Percentiles rank a stretch among this genome's conserved stretches.
Evolutionary conservation across 2,888 invertebrate species (phyloP).

Genomic region (Cephus sareptanus): DNA sequence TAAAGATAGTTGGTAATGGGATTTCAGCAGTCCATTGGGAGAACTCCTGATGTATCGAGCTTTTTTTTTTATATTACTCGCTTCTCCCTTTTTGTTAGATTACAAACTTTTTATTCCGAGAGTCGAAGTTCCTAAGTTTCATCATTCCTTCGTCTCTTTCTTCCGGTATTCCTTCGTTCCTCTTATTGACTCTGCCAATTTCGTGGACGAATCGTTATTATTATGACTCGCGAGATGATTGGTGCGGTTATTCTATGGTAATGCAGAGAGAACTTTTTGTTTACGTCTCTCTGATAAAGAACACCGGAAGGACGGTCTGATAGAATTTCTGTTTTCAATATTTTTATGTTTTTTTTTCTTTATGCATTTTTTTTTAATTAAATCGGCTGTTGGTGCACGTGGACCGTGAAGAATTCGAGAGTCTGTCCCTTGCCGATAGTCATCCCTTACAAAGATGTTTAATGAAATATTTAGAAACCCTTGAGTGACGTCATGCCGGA

Average conservation of each 20-base stretch:
- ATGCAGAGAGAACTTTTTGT: slow-evolving; percentile 15
- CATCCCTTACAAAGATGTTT: background rate
- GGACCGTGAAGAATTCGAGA: background rate
- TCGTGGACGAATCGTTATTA: slow-evolving; percentile 17
- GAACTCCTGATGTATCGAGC: slow-evolving; percentile 39
- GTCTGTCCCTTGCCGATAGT: background rate
- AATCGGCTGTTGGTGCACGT: background rate
- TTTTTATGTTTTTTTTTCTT: background rate
- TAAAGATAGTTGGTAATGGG: slow-evolving; percentile 61
- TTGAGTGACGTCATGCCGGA: background rate
- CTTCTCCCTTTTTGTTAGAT: slow-evolving; percentile 13
- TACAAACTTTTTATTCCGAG: slow-evolving; percentile 22
- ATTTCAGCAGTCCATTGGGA: slow-evolving; percentile 46
- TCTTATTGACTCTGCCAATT: slow-evolving; percentile 1
- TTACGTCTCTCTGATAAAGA: background rate
- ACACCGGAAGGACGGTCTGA: background rate
- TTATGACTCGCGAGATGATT: slow-evolving; percentile 16
- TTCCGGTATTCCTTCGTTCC: background rate
- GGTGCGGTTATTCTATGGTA: slow-evolving; percentile 20
- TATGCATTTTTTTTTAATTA: background rate
- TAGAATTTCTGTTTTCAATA: background rate
- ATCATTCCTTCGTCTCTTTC: background rate
- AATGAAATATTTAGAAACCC: background rate
- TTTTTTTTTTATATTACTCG: background rate
- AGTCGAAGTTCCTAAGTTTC: background rate